Percentiles rank a stretch among this genome's conserved stretches.
phyloP scores from a whole-genome alignment of 53 echinoderm and acorn worm genomes.

The Patiria pectinifera region DNA sequence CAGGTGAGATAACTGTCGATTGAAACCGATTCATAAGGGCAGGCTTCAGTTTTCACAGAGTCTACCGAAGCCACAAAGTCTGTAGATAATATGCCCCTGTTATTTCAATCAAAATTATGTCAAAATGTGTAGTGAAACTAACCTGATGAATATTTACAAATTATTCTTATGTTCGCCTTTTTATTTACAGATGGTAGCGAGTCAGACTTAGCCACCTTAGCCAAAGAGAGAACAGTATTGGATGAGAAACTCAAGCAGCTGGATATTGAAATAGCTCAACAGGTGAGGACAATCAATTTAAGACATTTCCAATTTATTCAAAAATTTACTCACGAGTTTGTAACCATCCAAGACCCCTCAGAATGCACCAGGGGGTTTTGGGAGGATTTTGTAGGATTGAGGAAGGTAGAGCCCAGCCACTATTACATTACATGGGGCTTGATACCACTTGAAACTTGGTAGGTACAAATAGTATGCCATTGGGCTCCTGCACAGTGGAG shows the following conservation, averaged over 20 bases:
- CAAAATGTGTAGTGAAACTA: background rate
- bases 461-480: too few species aligned
- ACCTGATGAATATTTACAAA: background rate
- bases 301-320: too few species aligned
- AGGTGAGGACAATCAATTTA: constrained; percentile 61
- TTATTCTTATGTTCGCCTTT: background rate
- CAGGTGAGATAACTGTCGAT: constrained; percentile 41
- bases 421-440: too few species aligned
- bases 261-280: constrained; percentile 90
- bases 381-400: too few species aligned
- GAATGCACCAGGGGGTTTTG: too few species aligned
- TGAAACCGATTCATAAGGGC: too few species aligned
- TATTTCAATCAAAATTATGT: background rate
- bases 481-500: too few species aligned
- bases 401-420: too few species aligned
- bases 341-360: too few species aligned
- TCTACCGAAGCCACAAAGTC: background rate
- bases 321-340: too few species aligned
- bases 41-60: background rate
- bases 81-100: background rate
- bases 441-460: too few species aligned
- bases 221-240: constrained; percentile 76
- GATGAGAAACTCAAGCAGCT: constrained; percentile 96
- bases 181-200: constrained; percentile 78
- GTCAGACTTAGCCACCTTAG: constrained; percentile 69